phyloP scores from a whole-genome alignment of 92 coral and sea anemone genomes.

The Isaurus tuberculatus region DNA sequence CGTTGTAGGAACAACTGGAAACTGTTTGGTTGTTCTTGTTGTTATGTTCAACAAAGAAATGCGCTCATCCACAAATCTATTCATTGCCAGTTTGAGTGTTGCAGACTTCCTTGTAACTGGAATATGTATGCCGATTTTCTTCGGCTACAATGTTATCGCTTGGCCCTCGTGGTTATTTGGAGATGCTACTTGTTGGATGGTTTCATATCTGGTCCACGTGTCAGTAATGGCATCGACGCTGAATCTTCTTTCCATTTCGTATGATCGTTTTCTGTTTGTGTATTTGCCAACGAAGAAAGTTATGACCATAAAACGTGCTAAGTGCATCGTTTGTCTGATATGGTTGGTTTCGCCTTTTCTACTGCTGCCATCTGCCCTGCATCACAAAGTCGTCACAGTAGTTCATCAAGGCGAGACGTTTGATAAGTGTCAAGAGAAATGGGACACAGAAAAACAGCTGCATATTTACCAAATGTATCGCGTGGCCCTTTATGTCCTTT shows the following conservation, averaged over 20 bases:
- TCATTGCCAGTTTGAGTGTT: slow-evolving; percentile 75
- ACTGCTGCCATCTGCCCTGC: slow-evolving; percentile 72
- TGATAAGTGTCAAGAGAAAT: slow-evolving; percentile 69
- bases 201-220: slow-evolving; percentile 75
- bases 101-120: slow-evolving; percentile 82
- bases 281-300: slow-evolving; percentile 74
- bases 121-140: slow-evolving; percentile 82
- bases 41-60: slow-evolving; percentile 72
- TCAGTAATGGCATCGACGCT: slow-evolving; percentile 87
- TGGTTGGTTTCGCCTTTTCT: slow-evolving; percentile 79
- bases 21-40: slow-evolving; percentile 70
- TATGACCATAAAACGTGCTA: slow-evolving; percentile 65
- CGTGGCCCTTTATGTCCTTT: slow-evolving; percentile 67
- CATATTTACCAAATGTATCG: slow-evolving; percentile 81
- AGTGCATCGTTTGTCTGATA: slow-evolving; percentile 60
- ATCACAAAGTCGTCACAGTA: slow-evolving; percentile 59
- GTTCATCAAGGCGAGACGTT: slow-evolving; percentile 46
- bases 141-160: slow-evolving; percentile 71
- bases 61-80: slow-evolving; percentile 78
- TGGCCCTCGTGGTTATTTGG: slow-evolving; percentile 90
- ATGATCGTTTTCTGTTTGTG: slow-evolving; percentile 76
- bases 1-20: slow-evolving; percentile 72
- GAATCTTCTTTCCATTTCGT: slow-evolving; percentile 78
- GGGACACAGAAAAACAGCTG: slow-evolving; percentile 54
- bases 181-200: slow-evolving; percentile 63